Percentiles rank a stretch among this genome's conserved stretches.
These are phyloP conservation scores for Asobara japonica DNA, from an alignment of 1,140 invertebrate genomes.

Conservation along the genomic window DNA sequence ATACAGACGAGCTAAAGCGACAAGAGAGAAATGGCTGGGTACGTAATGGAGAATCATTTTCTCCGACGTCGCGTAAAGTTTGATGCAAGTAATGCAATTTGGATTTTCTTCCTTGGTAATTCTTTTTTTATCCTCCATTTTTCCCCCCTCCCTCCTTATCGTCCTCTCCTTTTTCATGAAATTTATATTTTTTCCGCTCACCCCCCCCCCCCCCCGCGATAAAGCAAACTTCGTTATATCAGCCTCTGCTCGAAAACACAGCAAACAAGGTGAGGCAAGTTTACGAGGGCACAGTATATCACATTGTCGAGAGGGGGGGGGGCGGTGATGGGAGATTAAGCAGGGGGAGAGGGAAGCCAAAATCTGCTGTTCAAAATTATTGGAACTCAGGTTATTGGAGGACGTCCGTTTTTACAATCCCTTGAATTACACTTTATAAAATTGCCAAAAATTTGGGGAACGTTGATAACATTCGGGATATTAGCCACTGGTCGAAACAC, in stretches of 20 bases:
- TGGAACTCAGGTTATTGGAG: too few species aligned
- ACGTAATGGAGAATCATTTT: constrained; percentile 20
- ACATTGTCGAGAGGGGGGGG: neutral
- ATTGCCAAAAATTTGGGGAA: too few species aligned
- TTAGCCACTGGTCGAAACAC: too few species aligned
- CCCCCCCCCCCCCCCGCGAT: constrained; percentile 10
- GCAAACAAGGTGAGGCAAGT: constrained; percentile 17
- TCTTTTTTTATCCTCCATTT: constrained; percentile 11
- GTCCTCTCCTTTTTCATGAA: neutral
- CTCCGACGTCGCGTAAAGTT: constrained; percentile 17
- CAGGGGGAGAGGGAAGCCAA: neutral
- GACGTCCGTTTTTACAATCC: too few species aligned
- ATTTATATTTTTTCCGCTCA: neutral
- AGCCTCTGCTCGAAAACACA: neutral
- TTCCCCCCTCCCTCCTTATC: neutral
- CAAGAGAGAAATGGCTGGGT: neutral
- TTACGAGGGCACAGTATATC: constrained; percentile 18
- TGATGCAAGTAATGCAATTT: constrained; percentile 32
- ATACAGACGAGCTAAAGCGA: neutral
- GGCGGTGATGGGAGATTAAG: constrained; percentile 18
- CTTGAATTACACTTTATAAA: too few species aligned
- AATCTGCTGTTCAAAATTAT: too few species aligned
- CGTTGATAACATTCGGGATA: too few species aligned
- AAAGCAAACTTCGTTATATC: constrained; percentile 37
- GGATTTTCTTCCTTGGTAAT: neutral